Conservation (phyloP, 2,113 vertebrate genomes). For the Montifringilla adamsi region DNA sequence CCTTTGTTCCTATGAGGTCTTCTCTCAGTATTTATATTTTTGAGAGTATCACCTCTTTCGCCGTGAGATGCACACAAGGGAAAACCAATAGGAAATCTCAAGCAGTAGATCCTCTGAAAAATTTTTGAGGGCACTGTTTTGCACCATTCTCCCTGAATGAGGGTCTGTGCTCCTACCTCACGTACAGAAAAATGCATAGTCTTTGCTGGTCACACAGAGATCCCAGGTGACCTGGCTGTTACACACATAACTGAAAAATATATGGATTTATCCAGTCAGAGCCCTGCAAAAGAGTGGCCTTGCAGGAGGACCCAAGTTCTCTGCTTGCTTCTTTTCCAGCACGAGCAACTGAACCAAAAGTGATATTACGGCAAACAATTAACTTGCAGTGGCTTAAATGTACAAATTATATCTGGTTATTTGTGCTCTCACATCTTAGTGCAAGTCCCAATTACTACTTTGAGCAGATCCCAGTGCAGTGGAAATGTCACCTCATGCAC, state of each 20-base stretch:
- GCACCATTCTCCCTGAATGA: not conserved
- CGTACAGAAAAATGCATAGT: not conserved
- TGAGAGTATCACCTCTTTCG: not conserved
- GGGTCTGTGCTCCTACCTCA: not conserved
- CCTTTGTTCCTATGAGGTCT: not conserved
- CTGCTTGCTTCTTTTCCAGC: not conserved
- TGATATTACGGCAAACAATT: not conserved
- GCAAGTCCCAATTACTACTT: not conserved
- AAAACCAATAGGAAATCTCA: not conserved
- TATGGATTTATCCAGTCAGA: not conserved
- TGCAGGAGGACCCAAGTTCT: not conserved
- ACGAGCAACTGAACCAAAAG: not conserved
- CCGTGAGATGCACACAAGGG: not conserved
- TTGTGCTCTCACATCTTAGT: rapidly evolving
- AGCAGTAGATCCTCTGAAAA: not conserved
- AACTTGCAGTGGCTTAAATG: not conserved
- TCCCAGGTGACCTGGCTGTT: not conserved
- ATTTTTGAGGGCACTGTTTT: not conserved
- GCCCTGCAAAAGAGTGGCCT: not conserved
- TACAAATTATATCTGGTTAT: not conserved
- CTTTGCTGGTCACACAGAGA: not conserved
- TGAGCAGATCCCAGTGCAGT: not conserved
- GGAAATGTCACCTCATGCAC: not conserved
- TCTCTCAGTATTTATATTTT: not conserved
- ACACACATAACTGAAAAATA: not conserved